phyloP scores from a whole-genome alignment of 2,888 invertebrate species.

The Pycnomerus fuliginosus region DNA sequence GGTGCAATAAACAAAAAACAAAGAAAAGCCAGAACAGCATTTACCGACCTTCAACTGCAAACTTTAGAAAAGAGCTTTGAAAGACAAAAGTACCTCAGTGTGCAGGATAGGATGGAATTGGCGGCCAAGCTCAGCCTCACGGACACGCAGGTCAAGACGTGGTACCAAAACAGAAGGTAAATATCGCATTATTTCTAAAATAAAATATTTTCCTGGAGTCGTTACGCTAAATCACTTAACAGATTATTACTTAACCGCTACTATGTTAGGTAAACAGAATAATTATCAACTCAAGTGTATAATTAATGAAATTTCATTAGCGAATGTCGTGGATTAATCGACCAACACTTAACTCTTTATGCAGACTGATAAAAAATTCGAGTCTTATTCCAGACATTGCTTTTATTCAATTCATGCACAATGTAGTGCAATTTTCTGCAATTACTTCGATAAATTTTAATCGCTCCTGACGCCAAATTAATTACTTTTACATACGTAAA shows the following conservation, averaged over 20 bases:
- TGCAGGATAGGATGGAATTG: constrained; percentile 97
- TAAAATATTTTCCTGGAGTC: too few species aligned
- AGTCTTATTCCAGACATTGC: constrained; percentile 20
- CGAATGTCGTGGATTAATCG: constrained; percentile 26
- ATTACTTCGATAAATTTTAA: constrained; percentile 25
- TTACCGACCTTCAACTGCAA: constrained; percentile 97
- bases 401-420: constrained; percentile 13
- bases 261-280: too few species aligned
- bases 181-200: constrained; percentile 42
- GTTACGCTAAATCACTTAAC: too few species aligned
- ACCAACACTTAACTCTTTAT: constrained; percentile 10
- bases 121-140: constrained; percentile 94
- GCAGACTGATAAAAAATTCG: constrained; percentile 22
- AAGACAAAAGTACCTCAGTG: constrained; percentile 93
- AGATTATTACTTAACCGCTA: too few species aligned
- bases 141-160: constrained; percentile 99
- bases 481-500: constrained; percentile 5
- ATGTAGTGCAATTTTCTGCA: constrained; percentile 17
- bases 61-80: constrained; percentile 97
- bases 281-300: too few species aligned
- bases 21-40: constrained; percentile 94
- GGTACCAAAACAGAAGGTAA: constrained; percentile 98
- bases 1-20: constrained; percentile 82
- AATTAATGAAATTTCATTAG: constrained; percentile 24
- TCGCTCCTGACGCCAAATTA: constrained; percentile 17